Evolutionary conservation across 2,888 invertebrate species (phyloP).

Genomic region (Cheilosia scutellata): DNA sequence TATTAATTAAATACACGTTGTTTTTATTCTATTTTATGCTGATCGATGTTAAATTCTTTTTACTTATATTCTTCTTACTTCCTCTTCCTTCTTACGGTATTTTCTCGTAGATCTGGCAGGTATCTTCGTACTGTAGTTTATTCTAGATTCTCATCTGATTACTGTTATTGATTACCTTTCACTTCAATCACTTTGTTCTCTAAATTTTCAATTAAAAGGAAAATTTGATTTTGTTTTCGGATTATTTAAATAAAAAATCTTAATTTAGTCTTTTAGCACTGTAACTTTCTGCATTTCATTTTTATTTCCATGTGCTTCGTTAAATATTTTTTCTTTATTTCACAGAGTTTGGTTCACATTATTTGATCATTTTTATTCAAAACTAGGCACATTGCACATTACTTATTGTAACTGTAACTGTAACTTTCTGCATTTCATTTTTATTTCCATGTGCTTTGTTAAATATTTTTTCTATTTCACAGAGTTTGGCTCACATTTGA

Average conservation of each 20-base stretch:
- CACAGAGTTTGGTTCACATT: slow-evolving; percentile 6
- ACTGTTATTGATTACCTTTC: neutral
- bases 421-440: neutral
- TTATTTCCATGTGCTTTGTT: slow-evolving; percentile 1
- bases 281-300: neutral
- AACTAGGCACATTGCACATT: no score
- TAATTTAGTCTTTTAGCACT: neutral
- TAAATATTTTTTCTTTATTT: slow-evolving; percentile 8
- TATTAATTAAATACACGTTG: neutral
- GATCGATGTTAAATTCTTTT: slow-evolving; percentile 4
- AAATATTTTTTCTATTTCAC: slow-evolving; percentile 8
- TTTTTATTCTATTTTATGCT: neutral
- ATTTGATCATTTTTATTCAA: no score
- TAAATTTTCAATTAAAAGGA: slow-evolving; percentile 3
- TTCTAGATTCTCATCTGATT: slow-evolving; percentile 1
- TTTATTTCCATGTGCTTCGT: slow-evolving; percentile 1
- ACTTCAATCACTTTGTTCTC: slow-evolving; percentile 7
- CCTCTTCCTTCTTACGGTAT: slow-evolving; percentile 4
- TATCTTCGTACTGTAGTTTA: slow-evolving; percentile 1
- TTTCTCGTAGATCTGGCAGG: slow-evolving; percentile 7
- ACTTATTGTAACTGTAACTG: neutral
- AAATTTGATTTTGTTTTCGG: slow-evolving; percentile 3
- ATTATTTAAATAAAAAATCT: neutral
- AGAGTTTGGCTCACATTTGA: slow-evolving; percentile 1
- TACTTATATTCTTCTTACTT: slow-evolving; percentile 9